Conservation (phyloP, 2,888 invertebrate species). For the Sylvicola cinctus region DNA sequence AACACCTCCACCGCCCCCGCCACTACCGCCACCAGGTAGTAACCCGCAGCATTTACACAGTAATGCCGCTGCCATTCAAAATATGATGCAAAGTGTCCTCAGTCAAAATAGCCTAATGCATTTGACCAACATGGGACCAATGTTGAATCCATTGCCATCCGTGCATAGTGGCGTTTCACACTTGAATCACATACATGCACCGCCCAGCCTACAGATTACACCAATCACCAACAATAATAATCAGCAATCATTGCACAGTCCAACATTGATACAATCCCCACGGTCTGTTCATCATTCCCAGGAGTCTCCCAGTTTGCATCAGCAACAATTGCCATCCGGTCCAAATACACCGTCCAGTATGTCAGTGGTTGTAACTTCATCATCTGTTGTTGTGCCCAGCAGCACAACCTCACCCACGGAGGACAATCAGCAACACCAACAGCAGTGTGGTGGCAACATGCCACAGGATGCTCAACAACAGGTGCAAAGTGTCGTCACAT, state of each 20-base stretch:
- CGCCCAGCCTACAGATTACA: constrained; percentile 12
- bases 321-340: constrained; percentile 2
- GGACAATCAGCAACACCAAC: not conserved
- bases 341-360: constrained; percentile 1
- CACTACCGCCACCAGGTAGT: constrained; percentile 1
- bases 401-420: constrained; percentile 7
- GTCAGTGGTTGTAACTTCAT: constrained; percentile 1
- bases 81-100: constrained; percentile 20
- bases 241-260: constrained; percentile 14
- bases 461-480: constrained; percentile 6
- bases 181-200: constrained; percentile 7
- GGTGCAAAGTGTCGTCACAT: constrained; percentile 5
- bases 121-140: constrained; percentile 14
- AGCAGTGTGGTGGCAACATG: not conserved
- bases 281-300: constrained; percentile 2
- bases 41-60: constrained; percentile 2
- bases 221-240: constrained; percentile 11
- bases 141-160: constrained; percentile 11
- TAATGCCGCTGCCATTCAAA: constrained; percentile 11
- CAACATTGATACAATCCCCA: constrained; percentile 12
- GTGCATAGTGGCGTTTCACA: constrained; percentile 6
- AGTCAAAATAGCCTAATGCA: constrained; percentile 17
- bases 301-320: constrained; percentile 1
- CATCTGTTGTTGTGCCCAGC: not conserved
- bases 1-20: constrained; percentile 2